Conservation (phyloP, 2,113 vertebrate species). For the Ictalurus punctatus region DNA sequence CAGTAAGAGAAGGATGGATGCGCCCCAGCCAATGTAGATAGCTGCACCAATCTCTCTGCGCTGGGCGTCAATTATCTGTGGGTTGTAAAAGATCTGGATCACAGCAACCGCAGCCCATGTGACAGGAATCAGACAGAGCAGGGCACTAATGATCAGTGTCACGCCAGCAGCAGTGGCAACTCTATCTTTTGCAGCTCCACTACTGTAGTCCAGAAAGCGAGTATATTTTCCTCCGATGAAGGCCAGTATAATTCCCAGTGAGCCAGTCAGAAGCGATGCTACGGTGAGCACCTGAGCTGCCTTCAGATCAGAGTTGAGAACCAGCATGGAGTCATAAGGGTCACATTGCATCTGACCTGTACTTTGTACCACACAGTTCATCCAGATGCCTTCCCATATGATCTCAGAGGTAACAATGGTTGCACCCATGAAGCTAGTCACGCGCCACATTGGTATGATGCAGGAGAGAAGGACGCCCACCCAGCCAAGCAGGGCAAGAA, state of each 20-base stretch:
- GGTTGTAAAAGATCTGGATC: conserved; percentile 85
- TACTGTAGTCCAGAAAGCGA: conserved; percentile 81
- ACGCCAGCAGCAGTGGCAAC: conserved; percentile 75
- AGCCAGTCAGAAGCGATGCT: conserved; percentile 73
- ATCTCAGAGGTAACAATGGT: conserved; percentile 87
- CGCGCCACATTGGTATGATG: conserved; percentile 86
- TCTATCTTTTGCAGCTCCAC: conserved; percentile 69
- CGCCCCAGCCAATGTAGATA: conserved; percentile 88
- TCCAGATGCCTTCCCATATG: conserved; percentile 95
- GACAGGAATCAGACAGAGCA: conserved; percentile 82
- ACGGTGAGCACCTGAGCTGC: conserved; percentile 81
- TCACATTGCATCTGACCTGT: conserved; percentile 90
- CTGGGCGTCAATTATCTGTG: conserved; percentile 72
- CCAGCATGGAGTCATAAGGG: conserved; percentile 83
- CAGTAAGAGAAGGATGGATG: conserved; percentile 77
- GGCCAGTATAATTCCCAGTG: conserved; percentile 77
- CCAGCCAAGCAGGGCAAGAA: conserved; percentile 86
- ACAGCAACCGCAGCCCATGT: conserved; percentile 81
- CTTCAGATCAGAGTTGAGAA: conserved; percentile 80
- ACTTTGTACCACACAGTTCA: conserved; percentile 89
- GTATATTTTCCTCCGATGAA: conserved; percentile 89
- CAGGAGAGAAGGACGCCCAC: conserved; percentile 79
- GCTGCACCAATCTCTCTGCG: conserved; percentile 84
- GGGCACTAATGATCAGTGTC: conserved; percentile 71
- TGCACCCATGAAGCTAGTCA: conserved; percentile 84